Evolutionary conservation across 2,797 vertebrate genomes (phyloP).

Genomic region (Microcaecilia unicolor): DNA sequence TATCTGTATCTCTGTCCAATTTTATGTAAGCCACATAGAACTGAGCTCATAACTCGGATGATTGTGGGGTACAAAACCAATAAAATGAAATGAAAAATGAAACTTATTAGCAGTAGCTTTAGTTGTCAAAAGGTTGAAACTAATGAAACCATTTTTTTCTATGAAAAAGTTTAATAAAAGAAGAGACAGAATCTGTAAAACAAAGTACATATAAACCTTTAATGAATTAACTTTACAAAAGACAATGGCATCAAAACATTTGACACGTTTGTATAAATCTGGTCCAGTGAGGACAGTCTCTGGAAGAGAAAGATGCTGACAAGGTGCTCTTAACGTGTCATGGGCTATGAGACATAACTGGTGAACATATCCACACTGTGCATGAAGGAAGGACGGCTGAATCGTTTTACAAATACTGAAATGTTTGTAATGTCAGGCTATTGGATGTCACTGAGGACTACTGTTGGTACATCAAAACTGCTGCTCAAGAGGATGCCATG

Average conservation of each 20-base stretch:
- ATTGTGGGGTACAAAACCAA: too few relatives aligned
- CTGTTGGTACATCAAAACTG: background rate
- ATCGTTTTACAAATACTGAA: slow-evolving; percentile 62
- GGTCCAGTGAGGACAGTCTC: slow-evolving; percentile 47
- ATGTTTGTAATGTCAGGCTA: slow-evolving; percentile 47
- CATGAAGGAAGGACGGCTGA: slow-evolving; percentile 49
- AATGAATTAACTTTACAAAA: slow-evolving; percentile 93
- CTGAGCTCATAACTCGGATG: too few relatives aligned
- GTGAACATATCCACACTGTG: slow-evolving; percentile 61
- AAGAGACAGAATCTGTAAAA: slow-evolving; percentile 27
- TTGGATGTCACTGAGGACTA: slow-evolving; percentile 38
- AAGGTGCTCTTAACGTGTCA: slow-evolving; percentile 36
- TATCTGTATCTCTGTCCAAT: too few relatives aligned
- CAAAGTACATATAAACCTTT: slow-evolving; percentile 92
- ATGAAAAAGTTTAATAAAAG: slow-evolving; percentile 14
- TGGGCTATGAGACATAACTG: slow-evolving; percentile 50
- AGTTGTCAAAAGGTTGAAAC: too few relatives aligned
- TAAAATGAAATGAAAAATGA: too few relatives aligned
- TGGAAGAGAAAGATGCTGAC: slow-evolving; percentile 44
- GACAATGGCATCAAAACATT: slow-evolving; percentile 78
- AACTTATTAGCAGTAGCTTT: too few relatives aligned
- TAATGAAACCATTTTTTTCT: too few relatives aligned
- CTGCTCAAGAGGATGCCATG: slow-evolving; percentile 74
- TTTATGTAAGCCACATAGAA: too few relatives aligned
- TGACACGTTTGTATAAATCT: slow-evolving; percentile 76